Percentiles rank a stretch among this genome's conserved stretches.
Conservation (phyloP, 1,140 invertebrate species). For the Zaprionus davidi region DNA sequence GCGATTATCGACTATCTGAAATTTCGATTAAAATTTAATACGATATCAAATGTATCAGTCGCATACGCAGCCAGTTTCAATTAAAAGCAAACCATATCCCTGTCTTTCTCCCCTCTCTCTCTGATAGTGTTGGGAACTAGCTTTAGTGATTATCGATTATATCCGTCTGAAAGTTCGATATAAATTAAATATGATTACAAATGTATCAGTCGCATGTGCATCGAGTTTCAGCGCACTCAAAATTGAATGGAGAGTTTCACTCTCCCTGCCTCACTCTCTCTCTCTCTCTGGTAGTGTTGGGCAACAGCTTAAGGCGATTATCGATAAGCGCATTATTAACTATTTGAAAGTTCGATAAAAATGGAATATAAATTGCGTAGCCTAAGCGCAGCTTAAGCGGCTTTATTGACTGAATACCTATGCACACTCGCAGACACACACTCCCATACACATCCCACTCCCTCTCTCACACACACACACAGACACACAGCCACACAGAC, state of each 20-base stretch:
- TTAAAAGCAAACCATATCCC: too few species aligned
- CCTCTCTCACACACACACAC: neutral
- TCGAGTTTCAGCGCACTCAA: too few species aligned
- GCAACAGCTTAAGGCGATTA: slow-evolving; percentile 35
- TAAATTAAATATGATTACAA: too few species aligned
- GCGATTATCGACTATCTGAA: slow-evolving; percentile 27
- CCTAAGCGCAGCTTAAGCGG: slow-evolving; percentile 28
- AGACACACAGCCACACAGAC: neutral
- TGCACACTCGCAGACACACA: neutral
- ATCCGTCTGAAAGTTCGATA: too few species aligned
- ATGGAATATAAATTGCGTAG: neutral
- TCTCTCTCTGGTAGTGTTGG: neutral
- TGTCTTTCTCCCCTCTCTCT: too few species aligned
- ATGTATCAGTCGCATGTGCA: too few species aligned
- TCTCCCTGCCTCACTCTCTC: too few species aligned
- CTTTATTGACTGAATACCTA: slow-evolving; percentile 14
- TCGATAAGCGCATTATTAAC: slow-evolving; percentile 32
- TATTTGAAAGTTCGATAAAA: neutral
- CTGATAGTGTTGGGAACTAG: neutral
- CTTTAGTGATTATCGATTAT: slow-evolving; percentile 32
- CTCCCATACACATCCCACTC: neutral
- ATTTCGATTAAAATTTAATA: neutral
- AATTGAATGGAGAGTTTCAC: too few species aligned
- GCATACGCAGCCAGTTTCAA: neutral
- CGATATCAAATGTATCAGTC: slow-evolving; percentile 12